phyloP scores from a whole-genome alignment of 2,113 vertebrate species.

The Panthera tigris region DNA sequence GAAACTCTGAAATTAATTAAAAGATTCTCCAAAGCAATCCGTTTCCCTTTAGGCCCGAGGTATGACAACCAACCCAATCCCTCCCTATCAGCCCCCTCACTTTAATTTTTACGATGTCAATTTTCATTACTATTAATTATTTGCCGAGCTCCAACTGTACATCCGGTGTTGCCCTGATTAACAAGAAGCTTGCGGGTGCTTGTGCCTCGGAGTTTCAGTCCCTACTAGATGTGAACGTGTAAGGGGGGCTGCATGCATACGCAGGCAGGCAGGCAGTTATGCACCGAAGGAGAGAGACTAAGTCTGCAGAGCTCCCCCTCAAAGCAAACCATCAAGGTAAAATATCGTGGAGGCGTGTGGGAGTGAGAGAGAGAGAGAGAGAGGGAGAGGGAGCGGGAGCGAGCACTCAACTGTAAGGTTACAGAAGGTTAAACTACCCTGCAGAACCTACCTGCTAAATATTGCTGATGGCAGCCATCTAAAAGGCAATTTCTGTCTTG shows the following conservation, averaged over 20 bases:
- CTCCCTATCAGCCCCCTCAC: conserved; percentile 59
- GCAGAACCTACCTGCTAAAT: conserved; percentile 40
- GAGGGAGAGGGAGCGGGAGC: rapidly evolving
- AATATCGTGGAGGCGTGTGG: not conserved
- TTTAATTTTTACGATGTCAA: conserved; percentile 76
- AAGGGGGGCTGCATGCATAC: rapidly evolving
- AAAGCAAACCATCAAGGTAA: not conserved
- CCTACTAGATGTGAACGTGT: not conserved
- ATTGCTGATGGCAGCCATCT: conserved; percentile 62
- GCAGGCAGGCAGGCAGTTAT: not conserved
- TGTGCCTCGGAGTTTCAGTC: not conserved
- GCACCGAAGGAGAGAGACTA: rapidly evolving
- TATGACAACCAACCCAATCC: conserved; percentile 69
- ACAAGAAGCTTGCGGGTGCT: not conserved
- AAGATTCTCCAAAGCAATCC: conserved; percentile 73
- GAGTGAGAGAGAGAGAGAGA: rapidly evolving
- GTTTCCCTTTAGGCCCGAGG: conserved; percentile 71
- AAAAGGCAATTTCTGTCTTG: conserved; percentile 42
- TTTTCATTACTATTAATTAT: conserved; percentile 81
- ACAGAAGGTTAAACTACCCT: not conserved
- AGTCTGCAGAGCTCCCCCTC: not conserved
- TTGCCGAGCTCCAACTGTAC: conserved; percentile 47
- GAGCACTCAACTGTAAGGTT: not conserved
- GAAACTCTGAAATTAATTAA: conserved; percentile 78
- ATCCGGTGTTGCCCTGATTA: not conserved